Base-by-base conservation (phyloP, 2,888 invertebrate species). In the Lithophane semibrunnea region DNA sequence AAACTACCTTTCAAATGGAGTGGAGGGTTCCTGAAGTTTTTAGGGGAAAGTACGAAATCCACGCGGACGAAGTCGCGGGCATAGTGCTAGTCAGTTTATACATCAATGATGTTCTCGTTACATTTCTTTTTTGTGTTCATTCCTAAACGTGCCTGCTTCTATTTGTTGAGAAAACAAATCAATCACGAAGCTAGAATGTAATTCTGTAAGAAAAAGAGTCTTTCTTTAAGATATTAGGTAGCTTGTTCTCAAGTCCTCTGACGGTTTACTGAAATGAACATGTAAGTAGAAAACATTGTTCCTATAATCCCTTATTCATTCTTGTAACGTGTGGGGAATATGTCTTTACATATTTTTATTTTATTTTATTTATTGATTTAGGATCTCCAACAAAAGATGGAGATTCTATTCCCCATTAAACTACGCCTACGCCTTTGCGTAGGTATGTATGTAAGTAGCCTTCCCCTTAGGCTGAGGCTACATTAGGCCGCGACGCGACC, bases 321-420 rank as follows among this genome's bases (percentile, higher is more conserved):
- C 58, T 61, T 77, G 56, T 65, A 42, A 67, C 66, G 72, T 81
- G 66, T 4, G 21, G 3, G 52, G 75, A 80, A 84, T 85, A 72
- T 54, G 13, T 72, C n/a, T n/a, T n/a, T n/a, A n/a, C n/a, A n/a
- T n/a, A n/a, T n/a, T n/a, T n/a, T n/a, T n/a, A n/a, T n/a, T n/a
- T n/a, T n/a, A n/a, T n/a, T n/a, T n/a, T n/a, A n/a, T n/a, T n/a
- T n/a, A n/a, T n/a, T n/a, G n/a, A n/a, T n/a, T n/a, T n/a, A n/a
- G n/a, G n/a, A n/a, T n/a, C n/a, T n/a, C n/a, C n/a, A n/a, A n/a
- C n/a, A n/a, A n/a, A n/a, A n/a, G n/a, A n/a, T n/a, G n/a, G n/a
- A n/a, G n/a, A n/a, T n/a, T n/a, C n/a, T n/a, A n/a, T n/a, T n/a
- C n/a, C n/a, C n/a, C n/a, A n/a, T n/a, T n/a, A n/a, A n/a, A n/a